Base-by-base conservation (phyloP, 1,140 invertebrate genomes). In the Ceratoteleas bidentatus region DNA sequence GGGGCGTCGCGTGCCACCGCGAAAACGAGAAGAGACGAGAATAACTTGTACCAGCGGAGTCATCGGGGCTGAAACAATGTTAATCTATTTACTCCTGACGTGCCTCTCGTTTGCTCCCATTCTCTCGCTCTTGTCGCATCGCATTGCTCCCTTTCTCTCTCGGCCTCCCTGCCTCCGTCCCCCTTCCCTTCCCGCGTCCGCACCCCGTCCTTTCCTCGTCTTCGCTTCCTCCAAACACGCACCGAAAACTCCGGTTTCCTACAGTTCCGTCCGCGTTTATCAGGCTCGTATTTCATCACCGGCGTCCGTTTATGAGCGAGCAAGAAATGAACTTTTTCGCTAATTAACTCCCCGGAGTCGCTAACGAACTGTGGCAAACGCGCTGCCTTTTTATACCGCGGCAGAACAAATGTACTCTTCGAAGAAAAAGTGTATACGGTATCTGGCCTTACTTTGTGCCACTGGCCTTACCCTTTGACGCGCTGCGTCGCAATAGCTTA, bases 271-370 rank as follows among this genome's bases (percentile, higher is more conserved):
- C 79, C 84, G 85, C 86, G 85, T 90, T 90, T 90, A 90, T 90
- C 89, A 89, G 86, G 83, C 87, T 90, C 88, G 86, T 90, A 90
- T 90, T 90, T 90, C 89, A 89, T 90, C 86, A 86, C 79, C 65
- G 77, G 86, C 85, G 87, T 88, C 87, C 87, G 86, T 87, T 89
- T 89, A 90, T 89, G 84, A 89, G 81, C 84, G 75, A 83, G 85
- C 85, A 88, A 89, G 88, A 89, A 90, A 90, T 90, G 87, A 90
- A 90, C 88, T 90, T 90, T 89, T 90, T 90, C 89, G 86, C 89
- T 90, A 90, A 90, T 90, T 90, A 90, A 90, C 88, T 90, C 88
- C 88, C 88, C 68, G 58, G 85, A 87, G 86, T 61, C 84, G 84
- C 85, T 90, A 90, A 90, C 88, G 89, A 90, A 89, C 88, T 88